These are phyloP conservation scores for Caenorhabditis macrosperma DNA, from an alignment of 2,888 invertebrate species.

Conservation along the genomic window DNA sequence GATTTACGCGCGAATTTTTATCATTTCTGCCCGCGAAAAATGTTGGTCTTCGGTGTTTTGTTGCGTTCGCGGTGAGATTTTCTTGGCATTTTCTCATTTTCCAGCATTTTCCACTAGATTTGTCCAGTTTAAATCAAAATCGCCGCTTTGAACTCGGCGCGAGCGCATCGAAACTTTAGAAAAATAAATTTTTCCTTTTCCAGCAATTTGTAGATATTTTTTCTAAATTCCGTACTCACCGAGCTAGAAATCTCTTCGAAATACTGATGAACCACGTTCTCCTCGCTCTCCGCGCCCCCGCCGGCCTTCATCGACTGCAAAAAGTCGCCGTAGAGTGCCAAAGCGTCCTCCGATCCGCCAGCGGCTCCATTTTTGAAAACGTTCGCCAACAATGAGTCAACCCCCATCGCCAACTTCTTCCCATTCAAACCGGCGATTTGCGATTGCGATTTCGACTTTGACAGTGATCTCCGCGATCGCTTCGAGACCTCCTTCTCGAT, in stretches of 20 bases:
- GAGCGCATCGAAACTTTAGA: too few relatives aligned
- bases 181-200: background rate
- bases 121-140: too few relatives aligned
- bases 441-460: background rate
- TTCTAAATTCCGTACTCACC: conserved; percentile 44
- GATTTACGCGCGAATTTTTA: too few relatives aligned
- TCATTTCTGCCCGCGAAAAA: too few relatives aligned
- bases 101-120: too few relatives aligned
- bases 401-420: conserved; percentile 65
- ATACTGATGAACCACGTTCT: conserved; percentile 59
- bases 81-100: too few relatives aligned
- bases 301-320: conserved; percentile 42
- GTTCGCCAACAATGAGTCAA: conserved; percentile 72
- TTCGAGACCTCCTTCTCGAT: conserved; percentile 65
- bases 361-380: conserved; percentile 61
- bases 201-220: background rate
- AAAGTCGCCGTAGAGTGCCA: conserved; percentile 48
- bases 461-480: background rate
- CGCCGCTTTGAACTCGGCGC: too few relatives aligned
- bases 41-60: too few relatives aligned
- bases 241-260: conserved; percentile 63
- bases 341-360: conserved; percentile 16
- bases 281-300: conserved; percentile 30
- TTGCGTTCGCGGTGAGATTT: too few relatives aligned
- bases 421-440: too few relatives aligned